Evolutionary conservation across 2,113 vertebrate species (phyloP).

Genomic region (Arenaria interpres): DNA sequence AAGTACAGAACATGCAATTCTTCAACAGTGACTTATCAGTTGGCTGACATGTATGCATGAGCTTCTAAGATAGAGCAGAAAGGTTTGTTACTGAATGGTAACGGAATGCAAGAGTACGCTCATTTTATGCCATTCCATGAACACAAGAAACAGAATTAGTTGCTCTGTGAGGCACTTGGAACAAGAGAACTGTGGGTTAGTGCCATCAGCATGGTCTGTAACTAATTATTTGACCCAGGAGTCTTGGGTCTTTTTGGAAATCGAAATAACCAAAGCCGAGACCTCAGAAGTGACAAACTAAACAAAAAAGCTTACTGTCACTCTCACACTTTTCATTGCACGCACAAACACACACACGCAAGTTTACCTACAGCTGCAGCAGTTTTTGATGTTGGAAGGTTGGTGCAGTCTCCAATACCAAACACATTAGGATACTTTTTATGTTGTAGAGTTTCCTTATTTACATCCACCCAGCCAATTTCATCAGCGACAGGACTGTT

Average conservation of each 20-base stretch:
- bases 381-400: slow-evolving; percentile 91
- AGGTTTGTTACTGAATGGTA: not conserved
- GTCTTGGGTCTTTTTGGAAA: not conserved
- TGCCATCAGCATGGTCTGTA: not conserved
- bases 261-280: not conserved
- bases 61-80: slow-evolving; percentile 4
- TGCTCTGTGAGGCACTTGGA: not conserved
- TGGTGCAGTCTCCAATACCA: slow-evolving; percentile 97
- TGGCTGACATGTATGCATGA: not conserved
- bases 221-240: not conserved
- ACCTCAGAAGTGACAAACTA: not conserved
- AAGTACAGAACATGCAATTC: not conserved
- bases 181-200: not conserved
- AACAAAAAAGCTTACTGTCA: not conserved
- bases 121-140: not conserved
- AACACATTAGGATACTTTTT: slow-evolving; percentile 91
- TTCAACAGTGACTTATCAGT: not conserved
- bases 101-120: not conserved
- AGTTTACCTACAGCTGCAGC: slow-evolving; percentile 89
- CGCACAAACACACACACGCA: not conserved
- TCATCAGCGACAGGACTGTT: slow-evolving; percentile 81
- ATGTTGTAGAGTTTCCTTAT: slow-evolving; percentile 91
- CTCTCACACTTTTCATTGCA: not conserved
- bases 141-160: not conserved
- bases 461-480: slow-evolving; percentile 87